These are phyloP conservation scores for Colletes latitarsis DNA, from an alignment of 1,140 invertebrate species.

Conservation along the genomic window DNA sequence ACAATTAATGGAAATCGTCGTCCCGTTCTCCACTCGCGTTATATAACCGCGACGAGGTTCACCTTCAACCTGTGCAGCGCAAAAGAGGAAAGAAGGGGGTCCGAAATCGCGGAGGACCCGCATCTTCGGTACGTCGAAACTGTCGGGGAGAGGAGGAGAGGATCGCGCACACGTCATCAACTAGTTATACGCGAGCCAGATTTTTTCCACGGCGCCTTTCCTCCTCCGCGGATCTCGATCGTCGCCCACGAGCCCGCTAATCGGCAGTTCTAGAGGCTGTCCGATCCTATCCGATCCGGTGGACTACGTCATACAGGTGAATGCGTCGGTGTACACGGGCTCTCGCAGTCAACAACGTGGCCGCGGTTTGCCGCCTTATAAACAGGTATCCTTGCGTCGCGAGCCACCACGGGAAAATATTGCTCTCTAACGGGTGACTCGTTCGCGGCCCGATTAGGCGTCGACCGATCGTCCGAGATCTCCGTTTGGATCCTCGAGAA, in stretches of 20 bases:
- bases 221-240: slow-evolving; percentile 60
- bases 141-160: slow-evolving; percentile 12
- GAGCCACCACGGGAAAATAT: slow-evolving; percentile 51
- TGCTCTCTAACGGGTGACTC: slow-evolving; percentile 49
- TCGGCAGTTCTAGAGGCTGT: slow-evolving; percentile 53
- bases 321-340: slow-evolving; percentile 70
- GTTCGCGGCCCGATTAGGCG: neutral
- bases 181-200: slow-evolving; percentile 55
- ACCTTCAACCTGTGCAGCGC: too few relatives aligned
- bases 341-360: slow-evolving; percentile 59
- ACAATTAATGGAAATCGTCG: too few relatives aligned
- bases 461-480: neutral
- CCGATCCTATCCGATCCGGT: slow-evolving; percentile 67
- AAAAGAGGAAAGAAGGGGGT: neutral
- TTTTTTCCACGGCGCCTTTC: slow-evolving; percentile 65
- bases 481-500: too few relatives aligned
- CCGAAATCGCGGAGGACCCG: neutral
- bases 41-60: too few relatives aligned
- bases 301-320: slow-evolving; percentile 75
- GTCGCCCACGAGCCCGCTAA: slow-evolving; percentile 62
- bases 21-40: too few relatives aligned
- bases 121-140: neutral
- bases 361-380: slow-evolving; percentile 66
- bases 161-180: slow-evolving; percentile 50
- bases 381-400: slow-evolving; percentile 61